Conservation (phyloP, 2,113 vertebrate genomes). For the Peucedramus taeniatus region DNA sequence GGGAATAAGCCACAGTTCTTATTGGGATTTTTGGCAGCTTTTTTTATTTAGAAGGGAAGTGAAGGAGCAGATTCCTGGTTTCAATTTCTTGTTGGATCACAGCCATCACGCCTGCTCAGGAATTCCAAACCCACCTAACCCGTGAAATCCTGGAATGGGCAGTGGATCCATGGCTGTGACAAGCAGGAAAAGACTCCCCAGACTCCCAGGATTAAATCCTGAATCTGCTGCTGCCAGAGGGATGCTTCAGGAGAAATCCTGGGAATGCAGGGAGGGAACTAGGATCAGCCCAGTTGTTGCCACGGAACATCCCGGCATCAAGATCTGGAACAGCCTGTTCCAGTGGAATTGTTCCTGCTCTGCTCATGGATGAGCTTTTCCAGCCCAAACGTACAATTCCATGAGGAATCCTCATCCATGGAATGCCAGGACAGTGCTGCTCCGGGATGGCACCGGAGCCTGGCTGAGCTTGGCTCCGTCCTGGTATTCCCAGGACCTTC, state of each 20-base stretch:
- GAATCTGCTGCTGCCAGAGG: neutral
- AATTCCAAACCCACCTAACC: neutral
- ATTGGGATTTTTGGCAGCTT: neutral
- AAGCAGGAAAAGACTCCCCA: neutral
- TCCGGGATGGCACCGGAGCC: rapidly evolving
- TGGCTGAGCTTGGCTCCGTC: neutral
- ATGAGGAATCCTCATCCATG: rapidly evolving
- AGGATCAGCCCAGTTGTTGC: neutral
- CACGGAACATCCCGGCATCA: rapidly evolving
- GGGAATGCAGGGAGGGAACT: neutral
- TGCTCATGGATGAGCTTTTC: neutral
- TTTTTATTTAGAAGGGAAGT: neutral
- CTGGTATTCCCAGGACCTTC: conserved; percentile 61
- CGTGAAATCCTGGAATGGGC: neutral
- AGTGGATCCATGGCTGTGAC: neutral
- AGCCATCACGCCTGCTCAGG: too few relatives aligned
- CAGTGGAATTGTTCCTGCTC: neutral
- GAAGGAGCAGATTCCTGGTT: neutral
- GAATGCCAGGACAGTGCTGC: neutral
- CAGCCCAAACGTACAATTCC: neutral
- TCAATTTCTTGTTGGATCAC: neutral
- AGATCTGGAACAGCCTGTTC: too few relatives aligned
- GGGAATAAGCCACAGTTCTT: neutral
- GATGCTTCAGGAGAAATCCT: neutral
- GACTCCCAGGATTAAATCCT: neutral